phyloP scores from a whole-genome alignment of 2,797 vertebrate species.

The Onychomys torridus region DNA sequence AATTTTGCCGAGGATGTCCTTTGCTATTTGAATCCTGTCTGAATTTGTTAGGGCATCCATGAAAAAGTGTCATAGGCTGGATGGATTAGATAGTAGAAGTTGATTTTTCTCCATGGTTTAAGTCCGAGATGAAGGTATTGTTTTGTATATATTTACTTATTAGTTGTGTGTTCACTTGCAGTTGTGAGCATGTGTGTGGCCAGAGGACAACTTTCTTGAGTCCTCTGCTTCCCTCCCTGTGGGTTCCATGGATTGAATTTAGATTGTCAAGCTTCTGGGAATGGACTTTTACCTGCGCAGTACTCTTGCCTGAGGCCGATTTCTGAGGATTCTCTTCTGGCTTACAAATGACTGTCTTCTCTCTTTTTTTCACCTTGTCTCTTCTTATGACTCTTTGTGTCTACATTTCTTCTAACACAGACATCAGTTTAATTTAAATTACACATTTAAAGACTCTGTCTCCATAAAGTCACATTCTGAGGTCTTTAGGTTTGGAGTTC shows the following conservation, averaged over 20 bases:
- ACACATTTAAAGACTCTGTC: background rate
- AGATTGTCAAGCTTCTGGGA: background rate
- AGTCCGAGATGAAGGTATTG: background rate
- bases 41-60: background rate
- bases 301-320: background rate
- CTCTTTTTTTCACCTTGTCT: background rate
- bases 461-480: background rate
- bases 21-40: background rate
- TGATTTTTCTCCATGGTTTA: constrained; percentile 22
- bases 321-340: background rate
- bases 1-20: background rate
- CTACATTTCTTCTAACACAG: background rate
- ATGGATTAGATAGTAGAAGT: background rate
- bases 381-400: background rate
- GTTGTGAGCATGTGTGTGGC: background rate
- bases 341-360: background rate
- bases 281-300: background rate
- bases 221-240: background rate
- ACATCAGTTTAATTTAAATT: background rate
- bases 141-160: background rate
- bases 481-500: background rate
- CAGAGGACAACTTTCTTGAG: background rate
- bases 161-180: background rate
- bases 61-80: background rate
- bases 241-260: background rate